These are phyloP conservation scores for Drosophila birchii DNA, from an alignment of 2,888 invertebrate species.

Conservation along the genomic window DNA sequence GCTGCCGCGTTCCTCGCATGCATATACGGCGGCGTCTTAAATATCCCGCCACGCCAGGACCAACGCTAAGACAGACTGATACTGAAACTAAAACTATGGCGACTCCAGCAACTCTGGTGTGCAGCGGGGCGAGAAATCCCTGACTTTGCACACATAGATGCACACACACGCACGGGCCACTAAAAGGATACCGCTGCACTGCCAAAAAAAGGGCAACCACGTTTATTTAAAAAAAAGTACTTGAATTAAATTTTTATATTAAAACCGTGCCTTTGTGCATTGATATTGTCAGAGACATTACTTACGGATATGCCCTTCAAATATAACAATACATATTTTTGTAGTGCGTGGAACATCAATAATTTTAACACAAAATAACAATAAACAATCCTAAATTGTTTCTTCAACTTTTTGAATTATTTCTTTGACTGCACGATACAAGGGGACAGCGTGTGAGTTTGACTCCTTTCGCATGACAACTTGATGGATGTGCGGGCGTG, in stretches of 20 bases:
- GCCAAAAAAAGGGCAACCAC: background rate
- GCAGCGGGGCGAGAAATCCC: slow-evolving; percentile 43
- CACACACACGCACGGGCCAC: slow-evolving; percentile 39
- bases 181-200: slow-evolving; percentile 10
- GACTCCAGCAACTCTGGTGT: slow-evolving; percentile 18
- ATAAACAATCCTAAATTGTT: background rate
- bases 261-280: background rate
- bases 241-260: background rate
- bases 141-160: slow-evolving; percentile 67
- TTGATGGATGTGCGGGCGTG: slow-evolving; percentile 69
- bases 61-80: slow-evolving; percentile 18
- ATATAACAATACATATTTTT: background rate
- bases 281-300: background rate
- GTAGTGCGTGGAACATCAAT: no score
- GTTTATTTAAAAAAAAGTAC: no score
- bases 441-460: slow-evolving; percentile 23
- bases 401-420: no score
- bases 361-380: background rate
- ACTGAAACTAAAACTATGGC: slow-evolving; percentile 33
- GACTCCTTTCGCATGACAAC: slow-evolving; percentile 39
- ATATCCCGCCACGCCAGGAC: slow-evolving; percentile 23
- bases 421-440: slow-evolving; percentile 4
- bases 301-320: background rate
- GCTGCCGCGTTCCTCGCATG: slow-evolving; percentile 42
- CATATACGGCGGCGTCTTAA: slow-evolving; percentile 55